phyloP scores from a whole-genome alignment of 35 echinoderm and acorn worm species.

The Heliocidaris tuberculata region DNA sequence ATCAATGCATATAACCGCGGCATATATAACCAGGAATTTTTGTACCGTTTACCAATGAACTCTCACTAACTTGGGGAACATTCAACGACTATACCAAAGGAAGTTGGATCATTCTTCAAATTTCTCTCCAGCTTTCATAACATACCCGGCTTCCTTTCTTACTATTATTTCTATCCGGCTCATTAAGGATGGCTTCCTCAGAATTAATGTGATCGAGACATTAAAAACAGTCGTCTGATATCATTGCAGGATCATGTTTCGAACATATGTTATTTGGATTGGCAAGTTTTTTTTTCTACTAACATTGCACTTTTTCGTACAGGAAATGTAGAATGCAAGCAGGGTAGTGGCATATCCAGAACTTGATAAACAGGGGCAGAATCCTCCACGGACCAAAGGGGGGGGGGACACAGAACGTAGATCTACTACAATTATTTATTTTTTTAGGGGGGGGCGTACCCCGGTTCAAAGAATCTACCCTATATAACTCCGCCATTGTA shows the following conservation, averaged over 20 bases:
- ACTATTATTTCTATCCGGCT: not conserved
- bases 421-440: too few species aligned
- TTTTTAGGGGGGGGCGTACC: too few species aligned
- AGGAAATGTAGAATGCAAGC: too few species aligned
- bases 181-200: not conserved
- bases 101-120: not conserved
- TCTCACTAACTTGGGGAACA: not conserved
- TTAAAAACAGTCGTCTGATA: not conserved
- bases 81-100: not conserved
- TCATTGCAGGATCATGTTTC: not conserved
- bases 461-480: too few species aligned
- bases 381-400: too few species aligned
- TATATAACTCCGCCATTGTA: too few species aligned
- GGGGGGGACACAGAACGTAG: too few species aligned
- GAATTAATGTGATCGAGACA: conserved; percentile 4
- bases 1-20: too few species aligned
- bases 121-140: not conserved
- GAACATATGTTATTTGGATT: not conserved
- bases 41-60: not conserved
- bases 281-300: not conserved
- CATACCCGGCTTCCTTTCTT: not conserved
- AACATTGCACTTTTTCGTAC: too few species aligned
- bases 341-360: too few species aligned
- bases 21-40: not conserved
- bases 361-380: too few species aligned